Evolutionary conservation across 2,797 vertebrate species (phyloP), one percentile per base, ranked within the genome.

Genomic region (Octomys mimax): DNA sequence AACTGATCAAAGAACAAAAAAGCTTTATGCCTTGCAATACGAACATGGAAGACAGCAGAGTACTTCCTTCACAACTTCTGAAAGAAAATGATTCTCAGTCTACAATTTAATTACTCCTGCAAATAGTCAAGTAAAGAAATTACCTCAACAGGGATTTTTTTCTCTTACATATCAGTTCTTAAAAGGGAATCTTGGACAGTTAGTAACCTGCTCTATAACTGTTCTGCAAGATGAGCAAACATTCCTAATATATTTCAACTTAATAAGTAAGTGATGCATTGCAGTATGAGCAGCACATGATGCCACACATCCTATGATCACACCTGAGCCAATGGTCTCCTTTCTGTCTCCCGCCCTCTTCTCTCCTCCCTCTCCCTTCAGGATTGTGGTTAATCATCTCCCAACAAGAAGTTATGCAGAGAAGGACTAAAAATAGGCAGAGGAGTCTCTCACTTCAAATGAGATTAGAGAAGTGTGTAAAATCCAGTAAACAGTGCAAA

Each of bases 61-160:
- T 28, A 81, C 85, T 70, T 77, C 24, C 52, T 82, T 68, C 12
- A 87, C 87, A 92, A 82, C 16, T 68, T 86, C 88, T 86, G 28
- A 79, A 87, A 26, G n/a, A 91, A 89, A 87, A 31, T 68, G 28
- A 82, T 84, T 96, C 79, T 28, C 49, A 91, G 75, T 59, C 61
- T 80, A 75, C 75, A 92, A 79, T 59, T 28, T 87, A 89, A 81
- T 80, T 88, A 77, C 85, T 94, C 39, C 80, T 11, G 31, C 5
- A 94, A 92, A 83, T 62, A 90, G 87, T 75, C 52, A 91, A 87
- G 4, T 77, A 12, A 96, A 22, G 64, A 93, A 95, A 77, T 1
- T 52, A 52, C n/a, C 33, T 61, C 12, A 96, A 71, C 26, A 59
- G 89, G 70, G 14, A 33, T 73, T n/a, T 57, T 87, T 80, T 90